phyloP scores from a whole-genome alignment of 2,113 vertebrate genomes.

The Anhinga rufa region DNA sequence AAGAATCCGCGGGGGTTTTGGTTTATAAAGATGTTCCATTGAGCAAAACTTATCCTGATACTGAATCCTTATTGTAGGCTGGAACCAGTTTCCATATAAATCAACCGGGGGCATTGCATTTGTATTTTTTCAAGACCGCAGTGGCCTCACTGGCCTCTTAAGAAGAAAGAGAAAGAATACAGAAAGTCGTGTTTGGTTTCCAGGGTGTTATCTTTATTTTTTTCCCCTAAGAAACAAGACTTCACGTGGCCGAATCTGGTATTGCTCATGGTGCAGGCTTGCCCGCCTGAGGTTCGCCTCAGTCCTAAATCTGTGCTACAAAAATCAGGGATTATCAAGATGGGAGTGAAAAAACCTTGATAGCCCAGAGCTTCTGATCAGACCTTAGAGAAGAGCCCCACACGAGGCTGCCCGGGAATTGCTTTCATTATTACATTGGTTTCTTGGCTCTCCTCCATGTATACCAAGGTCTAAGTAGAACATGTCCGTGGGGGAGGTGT shows the following conservation, averaged over 20 bases:
- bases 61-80: neutral
- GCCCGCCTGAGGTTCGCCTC: neutral
- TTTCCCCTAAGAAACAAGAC: neutral
- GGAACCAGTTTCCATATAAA: neutral
- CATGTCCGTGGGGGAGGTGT: slow-evolving; percentile 9
- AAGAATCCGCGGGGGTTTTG: neutral
- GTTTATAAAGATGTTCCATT: neutral
- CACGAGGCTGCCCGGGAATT: neutral
- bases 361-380: neutral
- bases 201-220: neutral
- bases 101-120: neutral
- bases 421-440: neutral
- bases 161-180: neutral
- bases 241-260: neutral
- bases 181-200: neutral
- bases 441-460: neutral
- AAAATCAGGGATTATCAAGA: neutral
- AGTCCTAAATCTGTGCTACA: neutral
- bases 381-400: neutral
- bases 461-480: slow-evolving; percentile 3
- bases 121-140: neutral
- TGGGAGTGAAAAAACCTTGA: neutral
- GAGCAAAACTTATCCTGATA: neutral
- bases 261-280: neutral
- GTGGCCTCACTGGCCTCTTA: neutral